Percentiles rank a stretch among this genome's conserved stretches.
phyloP scores from a whole-genome alignment of 2,888 invertebrate genomes.

The Lithophane socia region DNA sequence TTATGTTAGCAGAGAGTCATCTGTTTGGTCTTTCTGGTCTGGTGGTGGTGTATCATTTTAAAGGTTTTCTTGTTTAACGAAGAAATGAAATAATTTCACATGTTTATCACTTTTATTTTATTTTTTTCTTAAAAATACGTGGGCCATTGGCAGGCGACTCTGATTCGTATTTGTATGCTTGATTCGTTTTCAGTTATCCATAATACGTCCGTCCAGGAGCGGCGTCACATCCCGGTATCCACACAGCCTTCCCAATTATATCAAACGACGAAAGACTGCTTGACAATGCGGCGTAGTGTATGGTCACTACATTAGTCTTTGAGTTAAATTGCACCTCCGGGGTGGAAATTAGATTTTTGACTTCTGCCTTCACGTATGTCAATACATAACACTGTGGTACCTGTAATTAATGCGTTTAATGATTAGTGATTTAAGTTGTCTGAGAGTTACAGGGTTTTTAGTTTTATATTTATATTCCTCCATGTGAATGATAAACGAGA shows the following conservation, averaged over 20 bases:
- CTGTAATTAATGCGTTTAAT: conserved; percentile 30
- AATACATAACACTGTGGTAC: conserved; percentile 42
- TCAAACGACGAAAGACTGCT: conserved; percentile 38
- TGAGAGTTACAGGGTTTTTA: background rate
- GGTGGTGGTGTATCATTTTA: background rate
- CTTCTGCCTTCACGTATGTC: conserved; percentile 42
- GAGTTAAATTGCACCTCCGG: conserved; percentile 28
- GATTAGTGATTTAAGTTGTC: background rate
- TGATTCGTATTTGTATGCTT: background rate
- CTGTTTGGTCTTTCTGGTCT: background rate
- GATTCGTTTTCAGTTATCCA: background rate
- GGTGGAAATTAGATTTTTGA: conserved; percentile 36
- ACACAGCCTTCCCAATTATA: conserved; percentile 17
- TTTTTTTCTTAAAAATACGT: background rate
- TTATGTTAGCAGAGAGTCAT: background rate
- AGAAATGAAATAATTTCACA: background rate
- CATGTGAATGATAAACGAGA: background rate
- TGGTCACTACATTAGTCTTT: conserved; percentile 18
- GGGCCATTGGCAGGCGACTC: background rate
- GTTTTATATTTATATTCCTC: background rate
- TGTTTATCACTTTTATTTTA: background rate
- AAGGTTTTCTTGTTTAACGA: background rate
- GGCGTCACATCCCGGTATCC: conserved; percentile 1
- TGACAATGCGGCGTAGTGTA: conserved; percentile 27
- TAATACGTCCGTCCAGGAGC: background rate